Base-by-base conservation (phyloP, 1,140 invertebrate genomes). In the Papilio polytes region DNA sequence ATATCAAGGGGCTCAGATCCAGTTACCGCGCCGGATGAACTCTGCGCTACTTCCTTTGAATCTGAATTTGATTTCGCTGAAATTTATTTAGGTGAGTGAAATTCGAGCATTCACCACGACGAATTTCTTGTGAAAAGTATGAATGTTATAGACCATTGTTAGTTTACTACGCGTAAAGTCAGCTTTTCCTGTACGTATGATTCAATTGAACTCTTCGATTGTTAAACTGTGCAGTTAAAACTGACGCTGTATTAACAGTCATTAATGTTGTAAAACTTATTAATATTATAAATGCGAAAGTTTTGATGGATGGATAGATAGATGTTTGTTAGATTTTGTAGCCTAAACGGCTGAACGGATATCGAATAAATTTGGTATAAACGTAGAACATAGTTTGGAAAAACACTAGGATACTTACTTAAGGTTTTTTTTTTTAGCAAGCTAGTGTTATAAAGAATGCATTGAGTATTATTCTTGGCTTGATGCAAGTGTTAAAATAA, bases 1-100 rank as follows among this genome's bases (percentile, higher is more conserved):
- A 78, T 78, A 78, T 78, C 26, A 78, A 56, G 31, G 48, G 76
- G 76, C 53, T 12, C 53, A 18, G 76, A 78, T 78, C 53, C 53
- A 18, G 76, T 78, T 78, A 78, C 53, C 76, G 76, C 26, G 31
- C 76, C 76, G 76, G 76, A 78, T 78, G 74, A 77, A 77, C 74
- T 78, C 31, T 36, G 22, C 63, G 26, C 76, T 78, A 78, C 76
- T 78, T 78, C 76, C 76, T 78, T 56, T 78, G 53, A 59, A 78
- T 78, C 51, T 53, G 76, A 78, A 78, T 78, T 78, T 59, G 53
- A 78, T 78, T 78, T 78, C 31, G 31, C 51, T 59, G 15, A 59
- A 78, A 41, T 78, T 78, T 59, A 78, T 78, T 59, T 56, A 56
- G 48, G 31, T 31, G 31, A 56, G 13, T 78, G 53, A 18, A 56